Percentiles rank a stretch among this genome's conserved stretches.
These are phyloP conservation scores for Spea bombifrons DNA, from an alignment of 2,113 vertebrate genomes.

Conservation along the genomic window DNA sequence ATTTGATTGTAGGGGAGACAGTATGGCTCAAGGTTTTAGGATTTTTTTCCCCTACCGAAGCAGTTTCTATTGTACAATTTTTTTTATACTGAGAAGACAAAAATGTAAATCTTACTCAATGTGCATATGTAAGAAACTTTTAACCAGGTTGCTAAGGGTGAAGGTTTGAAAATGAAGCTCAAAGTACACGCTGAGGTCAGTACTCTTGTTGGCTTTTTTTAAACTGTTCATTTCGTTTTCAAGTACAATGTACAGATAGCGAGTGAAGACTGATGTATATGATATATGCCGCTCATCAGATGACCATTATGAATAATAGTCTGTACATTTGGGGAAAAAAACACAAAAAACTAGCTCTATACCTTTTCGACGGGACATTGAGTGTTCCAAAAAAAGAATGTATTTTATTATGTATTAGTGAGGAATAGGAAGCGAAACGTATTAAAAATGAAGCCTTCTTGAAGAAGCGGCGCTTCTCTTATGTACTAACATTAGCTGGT, in stretches of 20 bases:
- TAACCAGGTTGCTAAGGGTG: constrained; percentile 72
- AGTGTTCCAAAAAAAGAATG: constrained; percentile 54
- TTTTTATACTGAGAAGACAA: constrained; percentile 43
- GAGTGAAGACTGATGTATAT: constrained; percentile 67
- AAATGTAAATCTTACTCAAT: constrained; percentile 69
- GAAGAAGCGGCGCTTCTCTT: constrained; percentile 58
- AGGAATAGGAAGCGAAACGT: constrained; percentile 54
- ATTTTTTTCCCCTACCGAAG: constrained; percentile 33
- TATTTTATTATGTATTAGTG: constrained; percentile 41
- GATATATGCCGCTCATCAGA: constrained; percentile 62
- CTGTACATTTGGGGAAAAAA: constrained; percentile 61
- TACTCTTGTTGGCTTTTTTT: constrained; percentile 83
- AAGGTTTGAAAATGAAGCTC: constrained; percentile 61
- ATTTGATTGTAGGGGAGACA: constrained; percentile 40
- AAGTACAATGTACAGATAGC: constrained; percentile 58
- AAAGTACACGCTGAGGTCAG: constrained; percentile 73
- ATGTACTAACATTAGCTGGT: constrained; percentile 56
- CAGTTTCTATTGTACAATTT: constrained; percentile 47
- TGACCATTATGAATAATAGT: constrained; percentile 55
- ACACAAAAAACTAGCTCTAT: constrained; percentile 57
- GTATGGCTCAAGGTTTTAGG: constrained; percentile 33
- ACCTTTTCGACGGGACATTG: constrained; percentile 50
- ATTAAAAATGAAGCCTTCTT: constrained; percentile 57
- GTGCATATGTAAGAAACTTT: constrained; percentile 68
- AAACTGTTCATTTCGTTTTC: constrained; percentile 77